Evolutionary conservation across 2,888 invertebrate genomes (phyloP).

Genomic region (Cylloceria caligata): DNA sequence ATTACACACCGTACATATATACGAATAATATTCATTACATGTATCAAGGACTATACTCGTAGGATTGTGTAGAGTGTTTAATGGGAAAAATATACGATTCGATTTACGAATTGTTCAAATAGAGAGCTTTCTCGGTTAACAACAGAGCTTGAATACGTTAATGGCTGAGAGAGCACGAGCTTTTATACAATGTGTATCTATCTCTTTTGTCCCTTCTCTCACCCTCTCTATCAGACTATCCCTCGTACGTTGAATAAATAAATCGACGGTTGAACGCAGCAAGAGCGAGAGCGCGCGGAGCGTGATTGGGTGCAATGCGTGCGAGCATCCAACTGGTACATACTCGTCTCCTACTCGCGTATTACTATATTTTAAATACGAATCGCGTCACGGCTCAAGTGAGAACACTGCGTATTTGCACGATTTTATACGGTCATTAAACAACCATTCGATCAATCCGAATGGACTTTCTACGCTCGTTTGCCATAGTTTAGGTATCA

Average conservation of each 20-base stretch:
- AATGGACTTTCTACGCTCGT: slow-evolving; percentile 70
- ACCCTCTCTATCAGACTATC: neutral
- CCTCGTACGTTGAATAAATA: slow-evolving; percentile 47
- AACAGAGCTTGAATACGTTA: slow-evolving; percentile 25
- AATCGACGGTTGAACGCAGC: slow-evolving; percentile 22
- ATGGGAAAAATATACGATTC: slow-evolving; percentile 4
- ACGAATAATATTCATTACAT: too few species aligned
- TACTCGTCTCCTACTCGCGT: slow-evolving; percentile 38
- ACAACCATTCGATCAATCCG: slow-evolving; percentile 73
- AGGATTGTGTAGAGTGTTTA: neutral
- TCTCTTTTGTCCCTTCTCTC: slow-evolving; percentile 16
- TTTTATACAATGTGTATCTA: slow-evolving; percentile 30
- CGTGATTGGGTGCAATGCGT: slow-evolving; percentile 29
- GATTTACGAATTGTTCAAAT: slow-evolving; percentile 25
- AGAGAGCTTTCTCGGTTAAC: slow-evolving; percentile 17
- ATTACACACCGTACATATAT: too few species aligned
- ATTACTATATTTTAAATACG: slow-evolving; percentile 22
- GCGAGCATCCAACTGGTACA: slow-evolving; percentile 42
- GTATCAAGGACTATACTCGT: too few species aligned
- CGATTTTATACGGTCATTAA: slow-evolving; percentile 75
- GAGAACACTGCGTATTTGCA: slow-evolving; percentile 69
- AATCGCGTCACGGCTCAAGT: slow-evolving; percentile 46
- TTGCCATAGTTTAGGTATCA: slow-evolving; percentile 43
- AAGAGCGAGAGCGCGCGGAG: slow-evolving; percentile 1
- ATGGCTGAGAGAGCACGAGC: slow-evolving; percentile 42